Evolutionary conservation across 2,888 invertebrate species (phyloP).

Genomic region (Blastobasis lacticolella): DNA sequence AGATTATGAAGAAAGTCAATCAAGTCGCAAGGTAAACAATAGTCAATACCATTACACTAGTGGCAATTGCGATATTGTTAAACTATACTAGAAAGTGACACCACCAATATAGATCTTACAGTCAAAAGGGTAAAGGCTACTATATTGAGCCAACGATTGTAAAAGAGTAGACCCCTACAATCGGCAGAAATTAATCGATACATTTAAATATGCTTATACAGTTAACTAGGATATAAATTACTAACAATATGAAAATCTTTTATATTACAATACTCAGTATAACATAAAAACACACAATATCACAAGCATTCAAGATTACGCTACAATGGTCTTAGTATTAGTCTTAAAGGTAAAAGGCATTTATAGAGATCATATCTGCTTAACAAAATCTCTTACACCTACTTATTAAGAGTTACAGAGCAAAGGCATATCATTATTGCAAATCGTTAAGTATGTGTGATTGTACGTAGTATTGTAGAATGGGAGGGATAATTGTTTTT

Average conservation of each 20-base stretch:
- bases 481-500: neutral
- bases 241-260: neutral
- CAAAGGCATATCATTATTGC: too few relatives aligned
- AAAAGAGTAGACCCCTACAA: neutral
- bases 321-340: constrained; percentile 28
- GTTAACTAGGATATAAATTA: neutral
- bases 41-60: too few relatives aligned
- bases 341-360: constrained; percentile 52
- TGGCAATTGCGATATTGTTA: too few relatives aligned
- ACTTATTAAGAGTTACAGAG: neutral
- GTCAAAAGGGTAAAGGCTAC: too few relatives aligned
- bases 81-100: too few relatives aligned
- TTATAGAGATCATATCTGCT: constrained; percentile 49
- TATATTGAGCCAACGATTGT: too few relatives aligned
- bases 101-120: too few relatives aligned
- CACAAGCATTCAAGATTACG: constrained; percentile 46
- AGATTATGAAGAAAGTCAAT: too few relatives aligned
- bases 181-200: neutral
- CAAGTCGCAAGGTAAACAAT: too few relatives aligned
- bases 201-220: neutral
- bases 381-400: neutral
- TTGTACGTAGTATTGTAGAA: neutral
- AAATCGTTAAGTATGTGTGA: too few relatives aligned
- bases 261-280: neutral
- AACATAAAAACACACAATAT: constrained; percentile 28